Conservation (phyloP, 2,888 invertebrate genomes). For the Hirtodrosophila trivittata region DNA sequence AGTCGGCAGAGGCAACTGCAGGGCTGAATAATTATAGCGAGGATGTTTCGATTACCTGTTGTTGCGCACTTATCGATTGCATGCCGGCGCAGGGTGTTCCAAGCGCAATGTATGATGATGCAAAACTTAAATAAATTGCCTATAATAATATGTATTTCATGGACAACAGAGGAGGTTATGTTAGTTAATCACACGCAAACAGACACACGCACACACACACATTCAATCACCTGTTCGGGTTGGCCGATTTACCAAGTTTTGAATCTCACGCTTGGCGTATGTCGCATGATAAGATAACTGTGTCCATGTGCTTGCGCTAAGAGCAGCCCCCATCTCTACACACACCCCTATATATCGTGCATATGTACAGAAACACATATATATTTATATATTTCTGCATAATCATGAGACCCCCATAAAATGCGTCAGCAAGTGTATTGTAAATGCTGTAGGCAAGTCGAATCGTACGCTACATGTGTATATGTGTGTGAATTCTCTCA, state of each 20-base stretch:
- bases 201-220: constrained; percentile 4
- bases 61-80: constrained; percentile 36
- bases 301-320: constrained; percentile 15
- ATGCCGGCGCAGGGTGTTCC: constrained; percentile 18
- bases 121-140: constrained; percentile 5
- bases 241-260: constrained; percentile 53
- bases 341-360: constrained; percentile 46
- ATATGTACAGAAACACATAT: neutral
- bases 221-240: constrained; percentile 48
- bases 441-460: constrained; percentile 34
- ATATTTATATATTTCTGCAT: constrained; percentile 1
- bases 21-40: too few species aligned
- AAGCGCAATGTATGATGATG: constrained; percentile 16
- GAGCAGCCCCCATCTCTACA: constrained; percentile 21
- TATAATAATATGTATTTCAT: constrained; percentile 8
- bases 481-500: constrained; percentile 45
- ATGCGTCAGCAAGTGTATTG: constrained; percentile 58
- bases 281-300: constrained; percentile 64
- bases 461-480: too few species aligned
- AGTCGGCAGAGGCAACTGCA: too few species aligned
- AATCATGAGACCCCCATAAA: constrained; percentile 53
- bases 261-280: constrained; percentile 61
- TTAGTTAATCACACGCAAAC: constrained; percentile 11
- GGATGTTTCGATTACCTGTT: constrained; percentile 35
- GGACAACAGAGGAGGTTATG: constrained; percentile 20